phyloP scores from a whole-genome alignment of 2,888 invertebrate genomes.

The Hoplodrina ambigua region DNA sequence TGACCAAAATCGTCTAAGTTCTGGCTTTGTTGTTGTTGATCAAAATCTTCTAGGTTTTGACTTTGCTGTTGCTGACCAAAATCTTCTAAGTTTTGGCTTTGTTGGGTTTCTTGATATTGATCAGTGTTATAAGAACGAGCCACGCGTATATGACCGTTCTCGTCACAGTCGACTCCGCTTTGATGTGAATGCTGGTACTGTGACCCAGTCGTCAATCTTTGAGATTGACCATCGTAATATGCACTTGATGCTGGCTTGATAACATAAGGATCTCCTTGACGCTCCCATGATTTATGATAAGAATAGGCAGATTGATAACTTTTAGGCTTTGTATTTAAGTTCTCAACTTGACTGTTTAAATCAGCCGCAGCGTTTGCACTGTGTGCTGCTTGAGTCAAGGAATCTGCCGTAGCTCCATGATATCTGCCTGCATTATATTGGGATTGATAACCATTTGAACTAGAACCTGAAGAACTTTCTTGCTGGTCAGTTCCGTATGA shows the following conservation, averaged over 20 bases:
- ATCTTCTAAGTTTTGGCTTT: constrained; percentile 60
- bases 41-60: constrained; percentile 25
- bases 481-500: constrained; percentile 58
- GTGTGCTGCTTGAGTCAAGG: constrained; percentile 50
- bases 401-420: constrained; percentile 56
- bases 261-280: constrained; percentile 87
- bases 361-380: constrained; percentile 53
- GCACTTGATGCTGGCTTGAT: constrained; percentile 79
- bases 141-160: constrained; percentile 76
- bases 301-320: constrained; percentile 87
- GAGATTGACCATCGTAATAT: constrained; percentile 68
- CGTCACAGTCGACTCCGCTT: constrained; percentile 76
- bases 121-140: constrained; percentile 75
- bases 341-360: constrained; percentile 69
- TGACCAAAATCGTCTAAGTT: constrained; percentile 35
- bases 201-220: constrained; percentile 76
- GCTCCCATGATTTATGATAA: constrained; percentile 89
- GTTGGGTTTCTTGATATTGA: constrained; percentile 60
- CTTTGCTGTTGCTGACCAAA: constrained; percentile 59
- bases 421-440: constrained; percentile 60
- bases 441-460: constrained; percentile 63
- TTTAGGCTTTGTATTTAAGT: constrained; percentile 78
- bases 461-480: constrained; percentile 60
- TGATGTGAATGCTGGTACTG: constrained; percentile 67
- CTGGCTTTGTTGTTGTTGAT: constrained; percentile 25